phyloP scores from a whole-genome alignment of 2,797 vertebrate species.

The Megalops cyprinoides region DNA sequence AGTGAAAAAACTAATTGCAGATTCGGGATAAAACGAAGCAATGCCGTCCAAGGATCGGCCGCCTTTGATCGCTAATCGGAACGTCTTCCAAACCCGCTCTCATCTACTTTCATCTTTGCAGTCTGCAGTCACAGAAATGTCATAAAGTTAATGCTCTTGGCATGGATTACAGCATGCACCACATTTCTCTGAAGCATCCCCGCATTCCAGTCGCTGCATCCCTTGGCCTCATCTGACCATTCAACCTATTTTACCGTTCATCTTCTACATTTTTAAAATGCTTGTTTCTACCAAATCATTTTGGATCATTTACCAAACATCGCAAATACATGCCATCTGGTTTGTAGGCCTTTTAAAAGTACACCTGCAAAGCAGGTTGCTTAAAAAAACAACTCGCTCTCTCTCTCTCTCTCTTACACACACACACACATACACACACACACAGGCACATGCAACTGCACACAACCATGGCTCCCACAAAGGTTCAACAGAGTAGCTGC shows the following conservation, averaged over 20 bases:
- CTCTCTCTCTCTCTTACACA: too few species aligned
- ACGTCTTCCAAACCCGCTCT: slow-evolving; percentile 26
- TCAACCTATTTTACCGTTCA: neutral
- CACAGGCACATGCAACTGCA: neutral
- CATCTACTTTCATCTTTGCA: slow-evolving; percentile 41
- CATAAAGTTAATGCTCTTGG: neutral
- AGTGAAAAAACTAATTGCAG: slow-evolving; percentile 25
- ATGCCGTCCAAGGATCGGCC: slow-evolving; percentile 52
- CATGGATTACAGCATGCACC: neutral
- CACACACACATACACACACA: too few species aligned
- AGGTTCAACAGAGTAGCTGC: neutral
- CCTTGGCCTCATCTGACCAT: neutral
- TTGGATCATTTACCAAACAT: neutral
- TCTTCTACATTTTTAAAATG: neutral
- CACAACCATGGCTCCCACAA: neutral
- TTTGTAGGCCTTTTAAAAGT: neutral
- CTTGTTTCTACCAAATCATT: neutral
- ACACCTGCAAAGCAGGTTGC: too few species aligned
- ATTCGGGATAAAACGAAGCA: slow-evolving; percentile 13
- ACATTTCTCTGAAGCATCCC: neutral
- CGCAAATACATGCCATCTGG: neutral
- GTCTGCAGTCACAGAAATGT: too few species aligned
- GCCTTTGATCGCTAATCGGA: slow-evolving; percentile 40
- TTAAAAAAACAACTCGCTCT: too few species aligned
- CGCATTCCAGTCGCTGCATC: neutral